These are phyloP conservation scores for Brienomyrus brachyistius DNA, from an alignment of 2,113 vertebrate genomes.

Conservation along the genomic window DNA sequence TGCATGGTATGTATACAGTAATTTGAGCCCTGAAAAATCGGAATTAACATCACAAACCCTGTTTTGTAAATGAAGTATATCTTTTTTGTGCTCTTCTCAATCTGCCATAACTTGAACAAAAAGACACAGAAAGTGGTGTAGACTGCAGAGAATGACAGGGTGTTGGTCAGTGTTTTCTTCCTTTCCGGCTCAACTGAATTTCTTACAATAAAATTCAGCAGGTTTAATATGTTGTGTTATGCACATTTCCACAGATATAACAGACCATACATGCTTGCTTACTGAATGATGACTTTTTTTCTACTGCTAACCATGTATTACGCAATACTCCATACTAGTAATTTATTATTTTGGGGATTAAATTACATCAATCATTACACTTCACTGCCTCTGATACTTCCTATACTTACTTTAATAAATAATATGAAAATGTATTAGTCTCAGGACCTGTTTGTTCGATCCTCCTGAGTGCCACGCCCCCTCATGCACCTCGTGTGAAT, in stretches of 20 bases:
- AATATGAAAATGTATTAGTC: background rate
- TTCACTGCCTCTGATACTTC: background rate
- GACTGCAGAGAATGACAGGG: background rate
- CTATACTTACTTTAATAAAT: background rate
- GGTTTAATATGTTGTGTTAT: background rate
- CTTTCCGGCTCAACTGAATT: background rate
- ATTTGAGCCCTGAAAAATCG: background rate
- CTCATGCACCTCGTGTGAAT: no score
- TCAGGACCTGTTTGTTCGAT: no score
- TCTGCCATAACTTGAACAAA: background rate
- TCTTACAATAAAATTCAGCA: background rate
- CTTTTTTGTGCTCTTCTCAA: background rate
- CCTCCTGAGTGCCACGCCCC: no score
- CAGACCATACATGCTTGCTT: background rate
- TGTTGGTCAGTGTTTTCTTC: background rate
- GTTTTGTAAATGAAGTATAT: background rate
- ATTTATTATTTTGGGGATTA: background rate
- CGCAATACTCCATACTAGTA: background rate
- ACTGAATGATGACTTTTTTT: background rate
- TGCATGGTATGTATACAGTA: background rate
- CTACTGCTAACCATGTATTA: background rate
- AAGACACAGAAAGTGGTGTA: background rate
- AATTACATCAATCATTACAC: background rate
- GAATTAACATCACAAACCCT: conserved; percentile 13
- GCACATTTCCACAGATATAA: background rate